Percentiles rank a stretch among this genome's conserved stretches.
These are phyloP conservation scores for Emydura subglobosa DNA, from an alignment of 2,113 vertebrate genomes.

Conservation along the genomic window DNA sequence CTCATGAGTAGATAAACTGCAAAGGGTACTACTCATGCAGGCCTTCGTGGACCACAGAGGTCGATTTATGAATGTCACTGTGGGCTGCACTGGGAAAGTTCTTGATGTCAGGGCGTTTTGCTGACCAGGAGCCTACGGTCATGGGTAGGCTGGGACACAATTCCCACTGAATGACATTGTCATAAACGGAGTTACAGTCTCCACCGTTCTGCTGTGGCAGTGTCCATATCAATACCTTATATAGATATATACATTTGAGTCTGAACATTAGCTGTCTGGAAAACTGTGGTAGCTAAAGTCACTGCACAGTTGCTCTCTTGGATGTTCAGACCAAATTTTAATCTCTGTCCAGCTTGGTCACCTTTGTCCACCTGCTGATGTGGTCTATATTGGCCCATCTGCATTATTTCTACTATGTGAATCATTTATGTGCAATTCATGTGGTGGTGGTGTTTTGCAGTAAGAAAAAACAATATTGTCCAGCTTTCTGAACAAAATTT, in stretches of 20 bases:
- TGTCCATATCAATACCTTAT: too few relatives aligned
- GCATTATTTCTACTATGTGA: not conserved
- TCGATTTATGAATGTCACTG: too few relatives aligned
- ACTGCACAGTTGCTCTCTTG: not conserved
- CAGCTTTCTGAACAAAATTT: not conserved
- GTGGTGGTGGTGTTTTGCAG: not conserved
- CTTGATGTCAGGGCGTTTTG: too few relatives aligned
- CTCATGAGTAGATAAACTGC: too few relatives aligned
- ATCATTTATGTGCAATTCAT: not conserved
- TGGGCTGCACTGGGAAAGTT: too few relatives aligned
- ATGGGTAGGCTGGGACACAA: too few relatives aligned
- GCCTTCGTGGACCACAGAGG: too few relatives aligned
- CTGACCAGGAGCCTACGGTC: too few relatives aligned
- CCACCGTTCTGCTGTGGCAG: too few relatives aligned
- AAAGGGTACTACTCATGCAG: too few relatives aligned
- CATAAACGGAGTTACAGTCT: too few relatives aligned
- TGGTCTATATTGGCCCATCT: not conserved
- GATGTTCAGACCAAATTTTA: not conserved
- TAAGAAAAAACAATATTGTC: not conserved
- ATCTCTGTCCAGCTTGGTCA: not conserved
- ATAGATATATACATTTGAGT: not conserved
- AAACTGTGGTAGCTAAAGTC: not conserved
- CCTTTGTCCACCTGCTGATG: not conserved
- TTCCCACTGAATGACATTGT: too few relatives aligned
- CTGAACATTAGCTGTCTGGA: not conserved